phyloP scores from a whole-genome alignment of 2,888 invertebrate genomes.

The Andrena minutula region DNA sequence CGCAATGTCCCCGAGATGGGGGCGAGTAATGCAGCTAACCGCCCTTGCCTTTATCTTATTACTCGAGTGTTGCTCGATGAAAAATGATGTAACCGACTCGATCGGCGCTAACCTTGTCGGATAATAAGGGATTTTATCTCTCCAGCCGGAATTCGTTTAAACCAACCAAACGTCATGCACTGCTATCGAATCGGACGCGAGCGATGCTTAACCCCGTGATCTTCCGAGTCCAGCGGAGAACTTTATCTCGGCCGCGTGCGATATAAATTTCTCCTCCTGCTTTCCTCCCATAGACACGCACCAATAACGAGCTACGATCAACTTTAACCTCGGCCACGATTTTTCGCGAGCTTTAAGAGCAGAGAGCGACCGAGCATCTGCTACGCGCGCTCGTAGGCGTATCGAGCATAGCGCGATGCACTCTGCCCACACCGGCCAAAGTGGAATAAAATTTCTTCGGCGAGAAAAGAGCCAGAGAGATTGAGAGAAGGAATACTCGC shows the following conservation, averaged over 20 bases:
- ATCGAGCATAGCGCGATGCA: conserved; percentile 64
- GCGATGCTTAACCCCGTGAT: conserved; percentile 17
- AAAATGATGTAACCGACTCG: conserved; percentile 28
- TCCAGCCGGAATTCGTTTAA: conserved; percentile 36
- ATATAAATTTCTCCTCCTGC: neutral
- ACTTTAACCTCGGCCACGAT: neutral
- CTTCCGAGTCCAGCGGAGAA: conserved; percentile 19
- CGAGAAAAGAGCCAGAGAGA: neutral
- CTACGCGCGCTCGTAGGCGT: neutral
- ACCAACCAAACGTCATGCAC: conserved; percentile 27
- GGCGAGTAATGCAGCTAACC: conserved; percentile 2
- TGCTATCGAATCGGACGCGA: conserved; percentile 21
- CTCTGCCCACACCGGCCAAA: conserved; percentile 47
- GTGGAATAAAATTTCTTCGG: neutral
- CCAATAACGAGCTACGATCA: no score
- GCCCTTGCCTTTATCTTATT: conserved; percentile 18
- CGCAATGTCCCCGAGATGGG: conserved; percentile 1
- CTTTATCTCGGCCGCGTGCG: neutral
- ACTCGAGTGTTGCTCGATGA: neutral
- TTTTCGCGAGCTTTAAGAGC: neutral
- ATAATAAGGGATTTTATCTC: conserved; percentile 14
- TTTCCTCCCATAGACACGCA: neutral
- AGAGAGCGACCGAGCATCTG: neutral
- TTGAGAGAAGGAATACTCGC: neutral
- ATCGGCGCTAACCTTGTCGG: conserved; percentile 17